Base-by-base conservation (phyloP, 2,888 invertebrate genomes). In the Dorcus hopei region DNA sequence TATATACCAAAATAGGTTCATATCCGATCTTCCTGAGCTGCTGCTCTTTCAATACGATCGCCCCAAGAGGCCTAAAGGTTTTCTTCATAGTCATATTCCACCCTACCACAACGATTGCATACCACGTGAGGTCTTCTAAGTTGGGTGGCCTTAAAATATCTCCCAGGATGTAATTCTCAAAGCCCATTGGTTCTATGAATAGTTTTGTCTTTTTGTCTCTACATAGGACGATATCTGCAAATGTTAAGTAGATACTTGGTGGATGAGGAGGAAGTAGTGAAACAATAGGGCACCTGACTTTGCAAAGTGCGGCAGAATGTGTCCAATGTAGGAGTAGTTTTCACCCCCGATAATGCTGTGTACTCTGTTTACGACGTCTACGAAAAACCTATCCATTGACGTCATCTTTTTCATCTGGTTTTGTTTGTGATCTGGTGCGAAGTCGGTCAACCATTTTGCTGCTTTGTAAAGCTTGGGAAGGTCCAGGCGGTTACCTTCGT, bases 271-370 rank as follows among this genome's bases (percentile, higher is more conserved):
- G 9, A 52, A 52, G 52, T 39, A 48, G 38, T 51, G 47, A 49
- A 59, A 19, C 19, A 19, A 19, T 19, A 19, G 19, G 2, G 38
- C 50, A 85, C 85, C 86, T 71, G 86, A 82, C 74, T 83, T 81
- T 64, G 83, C 80, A 71, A 83, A 87, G 68, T 91, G 89, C 7
- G 91, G 87, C 61, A 92, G 71, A 61, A 91, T 76, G 72, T 89
- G 88, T 58, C 83, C 80, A 4, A 80, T 75, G 58, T 73, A 69
- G 3, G 84, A 76, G 73, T 76, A 81, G 0, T 82, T 75, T 16
- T 77, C 70, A 5, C 82, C 80, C 1, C 83, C 83, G 41, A 86
- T 76, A n/a, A 80, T 68, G 42, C 78, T 73, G 59, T 76, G 76
- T 3, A 85, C 65, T 0, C 78, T 70, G 52, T 81, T 82, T n/a